Conservation (phyloP, 2,797 vertebrate species). For the Eremophila alpestris region DNA sequence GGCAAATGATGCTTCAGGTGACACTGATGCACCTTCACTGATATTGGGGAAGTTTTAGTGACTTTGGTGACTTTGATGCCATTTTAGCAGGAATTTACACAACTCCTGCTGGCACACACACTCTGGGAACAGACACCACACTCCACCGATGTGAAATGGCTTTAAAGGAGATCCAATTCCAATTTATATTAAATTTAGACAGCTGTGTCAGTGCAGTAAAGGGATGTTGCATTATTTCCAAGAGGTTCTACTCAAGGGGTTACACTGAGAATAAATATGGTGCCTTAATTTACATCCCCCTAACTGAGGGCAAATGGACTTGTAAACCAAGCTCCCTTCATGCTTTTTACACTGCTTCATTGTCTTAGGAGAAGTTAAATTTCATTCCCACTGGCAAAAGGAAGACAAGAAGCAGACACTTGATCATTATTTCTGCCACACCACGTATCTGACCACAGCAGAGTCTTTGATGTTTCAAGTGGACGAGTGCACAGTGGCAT, state of each 20-base stretch:
- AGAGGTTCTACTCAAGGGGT: background rate
- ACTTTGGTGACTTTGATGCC: background rate
- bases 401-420: conserved; percentile 27
- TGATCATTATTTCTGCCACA: conserved; percentile 33
- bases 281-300: background rate
- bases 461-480: conserved; percentile 34
- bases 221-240: background rate
- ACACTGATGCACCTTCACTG: background rate
- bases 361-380: conserved; percentile 28
- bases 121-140: background rate
- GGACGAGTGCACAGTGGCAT: background rate
- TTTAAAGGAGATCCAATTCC: background rate
- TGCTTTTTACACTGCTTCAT: background rate
- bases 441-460: background rate
- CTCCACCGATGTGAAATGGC: background rate
- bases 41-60: background rate
- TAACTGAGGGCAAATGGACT: background rate
- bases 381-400: background rate
- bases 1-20: background rate
- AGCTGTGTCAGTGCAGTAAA: background rate
- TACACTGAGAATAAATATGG: background rate
- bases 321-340: background rate
- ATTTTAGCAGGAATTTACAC: background rate
- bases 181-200: background rate
- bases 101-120: background rate